Percentiles rank a stretch among this genome's conserved stretches.
These are phyloP conservation scores for Sminthurides aquaticus DNA, from an alignment of 2,888 invertebrate species.

Conservation along the genomic window DNA sequence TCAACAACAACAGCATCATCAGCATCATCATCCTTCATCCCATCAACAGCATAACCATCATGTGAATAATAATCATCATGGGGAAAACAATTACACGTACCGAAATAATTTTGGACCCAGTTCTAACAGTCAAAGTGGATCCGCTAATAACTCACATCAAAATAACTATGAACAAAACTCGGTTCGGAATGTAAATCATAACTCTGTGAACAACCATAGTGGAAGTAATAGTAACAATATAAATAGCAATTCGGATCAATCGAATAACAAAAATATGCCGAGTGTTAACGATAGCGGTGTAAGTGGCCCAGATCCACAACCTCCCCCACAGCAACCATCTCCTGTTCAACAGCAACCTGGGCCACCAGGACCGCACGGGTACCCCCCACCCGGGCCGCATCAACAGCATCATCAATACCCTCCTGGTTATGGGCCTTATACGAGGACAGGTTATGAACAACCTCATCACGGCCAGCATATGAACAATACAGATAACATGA, in stretches of 20 bases:
- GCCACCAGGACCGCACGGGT: no score
- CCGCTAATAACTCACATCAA: not conserved
- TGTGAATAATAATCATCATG: slow-evolving; percentile 16
- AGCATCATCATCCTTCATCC: no score
- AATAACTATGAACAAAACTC: slow-evolving; percentile 19
- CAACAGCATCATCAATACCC: no score
- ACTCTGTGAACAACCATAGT: slow-evolving; percentile 17
- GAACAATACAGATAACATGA: no score
- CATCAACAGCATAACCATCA: slow-evolving; percentile 17
- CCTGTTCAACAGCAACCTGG: slow-evolving; percentile 31
- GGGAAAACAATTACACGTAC: slow-evolving; percentile 14
- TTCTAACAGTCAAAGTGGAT: slow-evolving; percentile 14
- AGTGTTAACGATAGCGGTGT: slow-evolving; percentile 25
- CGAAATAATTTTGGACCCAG: slow-evolving; percentile 18
- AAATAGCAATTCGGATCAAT: no score
- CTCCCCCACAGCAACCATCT: slow-evolving; percentile 8
- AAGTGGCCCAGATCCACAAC: slow-evolving; percentile 20
- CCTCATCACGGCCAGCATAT: no score
- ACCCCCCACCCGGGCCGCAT: no score
- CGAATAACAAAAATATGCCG: slow-evolving; percentile 25
- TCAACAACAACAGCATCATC: slow-evolving; percentile 18
- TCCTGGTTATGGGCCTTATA: no score
- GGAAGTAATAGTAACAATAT: slow-evolving; percentile 6
- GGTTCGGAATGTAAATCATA: slow-evolving; percentile 25
- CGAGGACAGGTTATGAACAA: no score